These are phyloP conservation scores for Ambastaia sidthimunki DNA, from an alignment of 2,797 vertebrate genomes.

Conservation along the genomic window DNA sequence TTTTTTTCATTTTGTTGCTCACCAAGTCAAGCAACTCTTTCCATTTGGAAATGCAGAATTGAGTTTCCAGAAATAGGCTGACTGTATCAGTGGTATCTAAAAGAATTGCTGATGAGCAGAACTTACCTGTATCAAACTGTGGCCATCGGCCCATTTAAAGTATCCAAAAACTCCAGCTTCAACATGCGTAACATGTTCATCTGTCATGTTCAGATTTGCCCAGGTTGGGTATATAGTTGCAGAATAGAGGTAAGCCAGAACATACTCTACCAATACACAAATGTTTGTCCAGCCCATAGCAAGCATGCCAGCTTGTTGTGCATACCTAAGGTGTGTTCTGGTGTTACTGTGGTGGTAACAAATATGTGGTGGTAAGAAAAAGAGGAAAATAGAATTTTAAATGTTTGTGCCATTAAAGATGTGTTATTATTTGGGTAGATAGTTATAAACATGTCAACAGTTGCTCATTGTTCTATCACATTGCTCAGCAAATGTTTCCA, in stretches of 20 bases:
- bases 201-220: not conserved
- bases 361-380: no score
- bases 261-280: not conserved
- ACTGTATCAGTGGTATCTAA: not conserved
- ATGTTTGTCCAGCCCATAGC: not conserved
- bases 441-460: no score
- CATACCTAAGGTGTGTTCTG: not conserved
- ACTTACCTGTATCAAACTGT: not conserved
- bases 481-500: no score
- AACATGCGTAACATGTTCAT: no score
- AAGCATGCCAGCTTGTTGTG: not conserved
- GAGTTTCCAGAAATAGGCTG: not conserved
- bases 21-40: not conserved
- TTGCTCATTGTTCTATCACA: no score
- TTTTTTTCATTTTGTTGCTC: not conserved
- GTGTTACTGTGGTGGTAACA: not conserved
- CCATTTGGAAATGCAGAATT: not conserved
- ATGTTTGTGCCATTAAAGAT: no score
- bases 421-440: no score
- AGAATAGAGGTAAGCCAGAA: not conserved
- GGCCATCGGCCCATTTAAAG: not conserved
- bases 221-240: not conserved
- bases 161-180: not conserved
- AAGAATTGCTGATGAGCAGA: slow-evolving; percentile 1
- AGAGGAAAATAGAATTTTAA: no score